These are phyloP conservation scores for Melanotaenia boesemani DNA, from an alignment of 2,797 vertebrate genomes.

Conservation along the genomic window DNA sequence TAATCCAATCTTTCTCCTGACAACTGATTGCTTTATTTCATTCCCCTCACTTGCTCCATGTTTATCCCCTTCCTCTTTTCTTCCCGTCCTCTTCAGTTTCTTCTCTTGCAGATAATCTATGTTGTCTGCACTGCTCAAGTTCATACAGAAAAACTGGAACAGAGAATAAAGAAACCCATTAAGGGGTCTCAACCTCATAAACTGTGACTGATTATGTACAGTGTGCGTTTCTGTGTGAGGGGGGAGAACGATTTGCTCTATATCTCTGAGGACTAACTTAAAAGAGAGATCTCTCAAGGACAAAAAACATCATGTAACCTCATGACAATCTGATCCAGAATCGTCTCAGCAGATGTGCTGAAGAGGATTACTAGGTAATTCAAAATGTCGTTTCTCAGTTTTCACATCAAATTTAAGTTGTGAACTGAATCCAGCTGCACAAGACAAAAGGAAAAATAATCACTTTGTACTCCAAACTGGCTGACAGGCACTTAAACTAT, in stretches of 20 bases:
- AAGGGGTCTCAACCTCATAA: background rate
- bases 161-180: background rate
- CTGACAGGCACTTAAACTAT: background rate
- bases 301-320: background rate
- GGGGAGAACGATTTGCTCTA: background rate
- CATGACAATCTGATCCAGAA: background rate
- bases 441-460: background rate
- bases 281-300: background rate
- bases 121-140: background rate
- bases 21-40: background rate
- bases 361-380: background rate
- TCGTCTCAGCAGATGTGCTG: constrained; percentile 1
- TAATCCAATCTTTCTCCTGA: background rate
- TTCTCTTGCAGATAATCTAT: background rate
- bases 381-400: background rate
- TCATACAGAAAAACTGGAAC: background rate
- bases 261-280: background rate
- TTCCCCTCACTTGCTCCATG: background rate
- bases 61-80: background rate
- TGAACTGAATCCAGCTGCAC: background rate
- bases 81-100: background rate
- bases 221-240: background rate
- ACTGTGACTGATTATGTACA: background rate
- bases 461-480: background rate
- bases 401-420: background rate